Base-by-base conservation (phyloP, 1,140 invertebrate genomes). In the Paraescarpia echinospica region DNA sequence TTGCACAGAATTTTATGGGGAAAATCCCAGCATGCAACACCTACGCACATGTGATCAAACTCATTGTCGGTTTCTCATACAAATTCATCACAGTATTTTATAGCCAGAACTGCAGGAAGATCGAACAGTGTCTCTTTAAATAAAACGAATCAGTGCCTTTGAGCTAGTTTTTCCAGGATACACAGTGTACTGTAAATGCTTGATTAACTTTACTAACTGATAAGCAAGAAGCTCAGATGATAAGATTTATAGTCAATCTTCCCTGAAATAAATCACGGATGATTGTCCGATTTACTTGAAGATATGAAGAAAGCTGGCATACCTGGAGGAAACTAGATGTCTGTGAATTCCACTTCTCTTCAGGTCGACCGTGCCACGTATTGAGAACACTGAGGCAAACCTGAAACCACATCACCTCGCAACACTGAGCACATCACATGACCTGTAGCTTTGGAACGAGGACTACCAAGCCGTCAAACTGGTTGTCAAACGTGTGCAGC, bases 301-400 rank as follows among this genome's bases (percentile, higher is more conserved):
- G 33, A 41, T 31, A 6, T 27, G 89, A 89, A 93, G 27, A 94
- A 93, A 92, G 92, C 92, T 5, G 1, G 77, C 27, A 59, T 95
- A 98, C 98, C 97, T 99, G 98, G 92, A 99, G 96, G 95, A 99
- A 99, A 96, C 98, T 99, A 90, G 98, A 99, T 0, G 98, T 99
- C 95, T 98, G 98, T 89, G 98, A 98, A 96, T 99, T 99, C 99
- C 99, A 99, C 96, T 99, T 99, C 95, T 99, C 99, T 96, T 99
- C 99, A n/a, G 98, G 99, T 93, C 98, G 97, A 8, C 99, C 99
- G 96, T 99, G 98, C 99, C 99, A 99, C 0, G 99, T 99, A 96
- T 99, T 99, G 34, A 99, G 96, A 93, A 99, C 98, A 94, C 98
- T 99, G 94, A 99, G 97, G 96, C 99, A 99, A 91, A 99, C 98